Percentiles rank a stretch among this genome's conserved stretches.
Evolutionary conservation across 53 echinoderm and acorn worm genomes (phyloP).

Genomic region (Hippasteria phrygiana): DNA sequence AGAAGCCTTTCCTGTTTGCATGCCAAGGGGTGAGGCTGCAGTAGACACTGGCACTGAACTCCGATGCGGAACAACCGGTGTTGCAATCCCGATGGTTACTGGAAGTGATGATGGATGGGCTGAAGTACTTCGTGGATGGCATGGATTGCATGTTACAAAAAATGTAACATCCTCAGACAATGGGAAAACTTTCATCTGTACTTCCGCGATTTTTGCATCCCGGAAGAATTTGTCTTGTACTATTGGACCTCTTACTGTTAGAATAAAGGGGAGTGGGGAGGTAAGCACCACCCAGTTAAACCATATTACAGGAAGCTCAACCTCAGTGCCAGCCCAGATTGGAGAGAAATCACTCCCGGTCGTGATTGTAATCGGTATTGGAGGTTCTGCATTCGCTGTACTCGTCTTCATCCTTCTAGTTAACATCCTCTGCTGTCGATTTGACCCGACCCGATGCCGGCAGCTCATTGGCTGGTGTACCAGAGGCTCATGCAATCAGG

Average conservation of each 20-base stretch:
- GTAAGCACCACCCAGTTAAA: background rate
- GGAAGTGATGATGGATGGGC: background rate
- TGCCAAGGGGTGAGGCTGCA: background rate
- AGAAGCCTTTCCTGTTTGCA: background rate
- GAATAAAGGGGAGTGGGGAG: background rate
- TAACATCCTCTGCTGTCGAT: conserved; percentile 6
- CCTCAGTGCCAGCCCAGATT: background rate
- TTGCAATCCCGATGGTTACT: background rate
- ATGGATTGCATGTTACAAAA: background rate
- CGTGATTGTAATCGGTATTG: background rate
- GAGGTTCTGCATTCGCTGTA: background rate
- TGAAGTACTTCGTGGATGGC: background rate
- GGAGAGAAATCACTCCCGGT: background rate
- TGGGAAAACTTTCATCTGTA: background rate
- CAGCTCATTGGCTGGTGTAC: background rate
- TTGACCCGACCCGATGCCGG: background rate
- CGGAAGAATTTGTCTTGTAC: conserved; percentile 17
- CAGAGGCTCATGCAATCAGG: background rate
- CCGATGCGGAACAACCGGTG: background rate
- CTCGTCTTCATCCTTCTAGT: background rate
- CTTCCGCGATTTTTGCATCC: background rate
- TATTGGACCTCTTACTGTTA: conserved; percentile 17
- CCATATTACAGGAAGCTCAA: background rate
- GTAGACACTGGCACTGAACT: background rate
- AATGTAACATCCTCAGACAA: background rate